These are phyloP conservation scores for Anthopleura sola DNA, from an alignment of 64 coral and sea anemone genomes.

Conservation along the genomic window DNA sequence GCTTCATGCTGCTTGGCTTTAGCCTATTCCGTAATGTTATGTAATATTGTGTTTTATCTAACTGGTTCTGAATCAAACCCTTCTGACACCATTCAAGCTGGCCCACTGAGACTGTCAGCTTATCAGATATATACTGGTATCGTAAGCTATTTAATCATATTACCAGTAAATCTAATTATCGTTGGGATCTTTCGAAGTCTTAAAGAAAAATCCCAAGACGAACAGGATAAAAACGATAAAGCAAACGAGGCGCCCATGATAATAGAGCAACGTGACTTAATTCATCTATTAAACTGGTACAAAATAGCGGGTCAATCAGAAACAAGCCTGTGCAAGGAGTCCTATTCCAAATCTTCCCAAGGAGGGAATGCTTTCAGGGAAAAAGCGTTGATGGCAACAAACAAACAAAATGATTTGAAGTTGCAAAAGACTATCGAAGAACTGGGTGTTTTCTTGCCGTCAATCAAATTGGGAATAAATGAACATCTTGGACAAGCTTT, in stretches of 20 bases:
- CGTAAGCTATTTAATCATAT: slow-evolving; percentile 60
- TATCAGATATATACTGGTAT: slow-evolving; percentile 38
- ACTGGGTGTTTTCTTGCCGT: background rate
- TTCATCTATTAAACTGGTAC: background rate
- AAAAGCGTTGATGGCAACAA: background rate
- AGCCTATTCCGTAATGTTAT: slow-evolving; percentile 55
- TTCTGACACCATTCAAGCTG: slow-evolving; percentile 19
- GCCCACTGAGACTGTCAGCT: slow-evolving; percentile 22
- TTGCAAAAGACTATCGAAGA: background rate
- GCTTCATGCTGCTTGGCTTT: slow-evolving; percentile 71
- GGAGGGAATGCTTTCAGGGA: background rate
- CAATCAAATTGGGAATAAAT: slow-evolving; percentile 43
- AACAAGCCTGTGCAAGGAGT: background rate
- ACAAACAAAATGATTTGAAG: background rate
- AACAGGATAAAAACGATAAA: background rate
- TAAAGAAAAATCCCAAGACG: background rate
- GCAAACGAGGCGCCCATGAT: background rate
- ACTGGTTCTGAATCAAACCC: slow-evolving; percentile 19
- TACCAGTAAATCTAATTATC: slow-evolving; percentile 62
- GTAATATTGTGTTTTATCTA: slow-evolving; percentile 55
- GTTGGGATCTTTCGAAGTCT: slow-evolving; percentile 55
- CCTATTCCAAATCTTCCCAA: background rate
- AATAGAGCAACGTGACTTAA: background rate
- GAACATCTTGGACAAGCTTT: slow-evolving; percentile 39
- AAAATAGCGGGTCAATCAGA: slow-evolving; percentile 20